phyloP scores from a whole-genome alignment of 2,113 vertebrate genomes.

The Zosterops lateralis region DNA sequence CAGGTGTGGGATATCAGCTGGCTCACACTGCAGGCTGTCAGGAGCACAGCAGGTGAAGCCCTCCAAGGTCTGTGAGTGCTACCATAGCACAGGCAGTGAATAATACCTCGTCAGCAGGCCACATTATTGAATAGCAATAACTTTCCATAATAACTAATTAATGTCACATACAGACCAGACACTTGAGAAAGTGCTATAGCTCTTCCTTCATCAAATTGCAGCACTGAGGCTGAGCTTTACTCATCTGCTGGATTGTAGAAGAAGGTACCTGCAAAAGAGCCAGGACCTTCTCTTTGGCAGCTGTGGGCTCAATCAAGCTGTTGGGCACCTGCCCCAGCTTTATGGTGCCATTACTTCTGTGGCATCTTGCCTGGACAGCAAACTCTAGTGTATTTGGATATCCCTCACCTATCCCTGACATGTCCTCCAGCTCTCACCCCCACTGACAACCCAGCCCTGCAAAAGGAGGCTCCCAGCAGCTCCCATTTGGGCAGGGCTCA shows the following conservation, averaged over 20 bases:
- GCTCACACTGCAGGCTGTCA: background rate
- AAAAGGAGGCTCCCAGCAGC: background rate
- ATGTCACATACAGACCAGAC: conserved; percentile 8
- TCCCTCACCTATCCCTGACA: background rate
- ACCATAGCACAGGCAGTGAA: background rate
- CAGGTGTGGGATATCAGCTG: background rate
- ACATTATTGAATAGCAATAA: conserved; percentile 33
- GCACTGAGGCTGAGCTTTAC: accelerated
- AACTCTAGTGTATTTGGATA: background rate
- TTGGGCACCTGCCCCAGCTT: background rate
- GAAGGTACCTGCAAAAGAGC: background rate
- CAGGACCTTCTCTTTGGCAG: background rate
- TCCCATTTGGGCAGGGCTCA: background rate
- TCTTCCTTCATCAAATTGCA: background rate
- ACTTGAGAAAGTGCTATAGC: background rate
- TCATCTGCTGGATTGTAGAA: background rate
- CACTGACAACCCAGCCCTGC: background rate
- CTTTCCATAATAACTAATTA: conserved; percentile 40
- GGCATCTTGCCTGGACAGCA: background rate
- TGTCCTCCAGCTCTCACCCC: background rate
- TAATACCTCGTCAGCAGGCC: background rate
- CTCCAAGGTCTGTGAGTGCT: background rate
- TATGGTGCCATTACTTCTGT: background rate
- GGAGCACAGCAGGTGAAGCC: background rate
- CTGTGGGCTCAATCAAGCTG: accelerated